Conservation (phyloP, 2,113 vertebrate species). For the Chlorocebus sabaeus region DNA sequence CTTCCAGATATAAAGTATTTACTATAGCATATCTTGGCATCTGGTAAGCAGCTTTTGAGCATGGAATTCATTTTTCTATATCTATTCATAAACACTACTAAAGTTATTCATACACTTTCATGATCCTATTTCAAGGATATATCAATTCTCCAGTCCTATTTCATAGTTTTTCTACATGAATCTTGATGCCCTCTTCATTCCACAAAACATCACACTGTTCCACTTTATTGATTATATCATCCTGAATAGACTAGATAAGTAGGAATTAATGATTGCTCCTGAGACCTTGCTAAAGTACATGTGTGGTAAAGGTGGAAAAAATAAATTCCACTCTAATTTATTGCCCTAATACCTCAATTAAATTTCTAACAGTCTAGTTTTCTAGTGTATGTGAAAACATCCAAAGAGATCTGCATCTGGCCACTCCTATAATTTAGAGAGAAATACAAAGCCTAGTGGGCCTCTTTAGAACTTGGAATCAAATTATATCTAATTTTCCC, state of each 20-base stretch:
- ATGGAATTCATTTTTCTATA: background rate
- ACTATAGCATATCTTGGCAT: fast-evolving
- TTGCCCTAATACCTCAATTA: background rate
- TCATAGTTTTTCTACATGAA: background rate
- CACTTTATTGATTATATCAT: background rate
- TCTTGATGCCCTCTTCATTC: background rate
- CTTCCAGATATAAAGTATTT: background rate
- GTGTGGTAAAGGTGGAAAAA: background rate
- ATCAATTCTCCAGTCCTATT: background rate
- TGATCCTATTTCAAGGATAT: background rate
- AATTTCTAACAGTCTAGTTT: background rate
- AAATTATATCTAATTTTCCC: background rate
- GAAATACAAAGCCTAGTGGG: background rate
- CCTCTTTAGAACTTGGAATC: background rate
- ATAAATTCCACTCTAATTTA: background rate
- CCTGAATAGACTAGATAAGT: background rate
- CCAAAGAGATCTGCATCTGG: background rate
- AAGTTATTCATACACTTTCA: background rate
- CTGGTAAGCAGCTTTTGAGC: background rate
- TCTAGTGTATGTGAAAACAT: background rate
- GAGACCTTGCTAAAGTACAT: background rate
- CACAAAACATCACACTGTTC: background rate
- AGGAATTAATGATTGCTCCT: background rate
- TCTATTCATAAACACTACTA: background rate
- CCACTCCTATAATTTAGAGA: background rate